A percentile compares a stretch with the other conserved stretches of the same genome.
Evolutionary conservation across 2,888 invertebrate species (phyloP).

Genomic region (Machimus rusticus): DNA sequence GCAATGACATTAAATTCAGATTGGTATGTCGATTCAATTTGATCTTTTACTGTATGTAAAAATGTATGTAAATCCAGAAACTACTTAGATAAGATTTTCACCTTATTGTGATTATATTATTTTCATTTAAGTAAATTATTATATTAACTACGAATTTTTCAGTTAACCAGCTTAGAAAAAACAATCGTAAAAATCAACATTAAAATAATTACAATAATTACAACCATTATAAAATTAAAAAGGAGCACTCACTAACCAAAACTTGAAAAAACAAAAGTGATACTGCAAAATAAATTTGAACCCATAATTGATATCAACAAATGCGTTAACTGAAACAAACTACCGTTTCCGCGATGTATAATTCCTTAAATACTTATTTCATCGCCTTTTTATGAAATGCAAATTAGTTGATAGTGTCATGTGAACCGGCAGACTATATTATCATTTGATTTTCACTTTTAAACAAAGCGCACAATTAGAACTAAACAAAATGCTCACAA

Average conservation of each 20-base stretch:
- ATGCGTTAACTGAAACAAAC: not conserved
- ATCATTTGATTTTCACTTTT: not conserved
- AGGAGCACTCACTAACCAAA: not conserved
- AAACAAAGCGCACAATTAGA: not conserved
- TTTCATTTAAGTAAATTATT: too few relatives aligned
- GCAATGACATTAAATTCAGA: too few relatives aligned
- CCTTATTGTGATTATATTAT: too few relatives aligned
- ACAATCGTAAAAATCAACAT: too few relatives aligned
- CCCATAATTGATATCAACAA: not conserved
- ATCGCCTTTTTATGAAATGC: not conserved
- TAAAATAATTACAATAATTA: not conserved
- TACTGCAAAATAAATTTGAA: not conserved
- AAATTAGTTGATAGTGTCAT: not conserved
- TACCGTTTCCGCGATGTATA: not conserved
- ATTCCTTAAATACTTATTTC: conserved; percentile 1
- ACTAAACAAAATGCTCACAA: not conserved
- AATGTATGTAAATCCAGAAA: too few relatives aligned
- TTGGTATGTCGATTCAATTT: too few relatives aligned
- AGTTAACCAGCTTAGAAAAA: too few relatives aligned
- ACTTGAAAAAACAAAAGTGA: not conserved
- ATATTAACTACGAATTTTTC: too few relatives aligned
- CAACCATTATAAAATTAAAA: not conserved
- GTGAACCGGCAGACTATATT: not conserved
- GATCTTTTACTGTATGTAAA: too few relatives aligned
- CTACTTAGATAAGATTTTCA: too few relatives aligned